A percentile compares a stretch with the other conserved stretches of the same genome.
Conservation (phyloP, 2,888 invertebrate species). For the Himalopsyche japonica region DNA sequence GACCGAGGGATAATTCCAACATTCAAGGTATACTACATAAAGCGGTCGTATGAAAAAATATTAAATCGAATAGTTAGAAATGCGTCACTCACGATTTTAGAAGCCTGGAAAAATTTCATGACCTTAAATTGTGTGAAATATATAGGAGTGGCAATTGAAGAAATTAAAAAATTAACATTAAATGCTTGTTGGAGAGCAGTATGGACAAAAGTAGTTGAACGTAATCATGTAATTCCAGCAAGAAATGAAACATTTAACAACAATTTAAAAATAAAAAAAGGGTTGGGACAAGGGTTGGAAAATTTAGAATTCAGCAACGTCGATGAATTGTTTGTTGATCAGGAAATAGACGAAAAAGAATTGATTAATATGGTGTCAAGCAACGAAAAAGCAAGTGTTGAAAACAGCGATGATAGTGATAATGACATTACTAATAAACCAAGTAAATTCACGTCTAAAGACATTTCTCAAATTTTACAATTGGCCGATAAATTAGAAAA, state of each 20-base stretch:
- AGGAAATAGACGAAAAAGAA: conserved; percentile 5
- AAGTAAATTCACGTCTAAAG: not conserved
- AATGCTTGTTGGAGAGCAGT: conserved; percentile 21
- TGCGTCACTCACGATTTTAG: not conserved
- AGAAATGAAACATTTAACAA: conserved; percentile 12
- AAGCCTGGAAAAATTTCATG: conserved; percentile 17
- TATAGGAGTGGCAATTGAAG: conserved; percentile 15
- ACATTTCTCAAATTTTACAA: too few species aligned
- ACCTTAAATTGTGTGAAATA: conserved; percentile 16
- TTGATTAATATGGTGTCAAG: conserved; percentile 2
- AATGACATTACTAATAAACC: conserved; percentile 1
- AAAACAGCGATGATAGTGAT: not conserved
- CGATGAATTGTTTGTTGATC: conserved; percentile 5
- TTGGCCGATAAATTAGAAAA: too few species aligned
- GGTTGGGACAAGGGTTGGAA: conserved; percentile 4
- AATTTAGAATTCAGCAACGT: too few species aligned
- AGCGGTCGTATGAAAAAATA: too few species aligned
- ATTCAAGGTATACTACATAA: too few species aligned
- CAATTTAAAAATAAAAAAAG: conserved; percentile 10
- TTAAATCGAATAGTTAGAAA: not conserved
- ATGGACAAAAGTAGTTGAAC: conserved; percentile 20
- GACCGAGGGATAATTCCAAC: too few species aligned
- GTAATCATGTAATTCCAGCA: conserved; percentile 15
- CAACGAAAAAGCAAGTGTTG: not conserved
- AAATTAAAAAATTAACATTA: conserved; percentile 17